Evolutionary conservation across 2,113 vertebrate genomes (phyloP).

Genomic region (Cryptotis parvus): DNA sequence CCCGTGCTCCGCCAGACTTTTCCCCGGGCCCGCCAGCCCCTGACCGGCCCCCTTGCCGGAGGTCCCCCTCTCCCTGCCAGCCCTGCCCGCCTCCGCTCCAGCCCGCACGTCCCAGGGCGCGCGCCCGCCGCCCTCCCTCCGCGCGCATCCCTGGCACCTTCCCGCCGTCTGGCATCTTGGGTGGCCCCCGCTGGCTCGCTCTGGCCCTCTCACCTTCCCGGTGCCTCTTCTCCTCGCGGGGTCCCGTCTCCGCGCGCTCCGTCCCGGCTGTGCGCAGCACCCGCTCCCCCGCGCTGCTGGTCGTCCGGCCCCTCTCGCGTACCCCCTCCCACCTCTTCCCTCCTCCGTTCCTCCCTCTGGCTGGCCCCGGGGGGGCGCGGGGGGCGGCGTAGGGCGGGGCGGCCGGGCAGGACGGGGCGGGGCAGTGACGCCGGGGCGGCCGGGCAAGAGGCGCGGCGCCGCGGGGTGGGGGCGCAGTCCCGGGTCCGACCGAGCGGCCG

Average conservation of each 20-base stretch:
- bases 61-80: background rate
- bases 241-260: background rate
- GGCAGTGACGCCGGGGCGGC: slow-evolving; percentile 76
- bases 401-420: slow-evolving; percentile 68
- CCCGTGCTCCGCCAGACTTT: background rate
- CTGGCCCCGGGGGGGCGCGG: slow-evolving; percentile 44
- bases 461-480: slow-evolving; percentile 80
- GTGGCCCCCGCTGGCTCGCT: slow-evolving; percentile 12
- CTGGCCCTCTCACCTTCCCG: slow-evolving; percentile 43
- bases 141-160: slow-evolving; percentile 20
- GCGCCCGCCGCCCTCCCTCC: background rate
- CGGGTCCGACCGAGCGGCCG: slow-evolving; percentile 69
- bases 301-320: background rate
- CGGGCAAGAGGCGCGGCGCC: slow-evolving; percentile 73
- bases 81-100: background rate
- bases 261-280: slow-evolving; percentile 18
- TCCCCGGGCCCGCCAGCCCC: background rate
- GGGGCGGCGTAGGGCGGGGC: slow-evolving; percentile 60
- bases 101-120: slow-evolving; percentile 43
- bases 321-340: slow-evolving; percentile 20
- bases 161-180: background rate
- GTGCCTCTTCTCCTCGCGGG: background rate
- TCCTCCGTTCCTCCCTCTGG: slow-evolving; percentile 42
- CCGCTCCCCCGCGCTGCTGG: background rate
- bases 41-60: background rate